Base-by-base conservation (phyloP, 2,888 invertebrate species). In the Flexamia atlantica region DNA sequence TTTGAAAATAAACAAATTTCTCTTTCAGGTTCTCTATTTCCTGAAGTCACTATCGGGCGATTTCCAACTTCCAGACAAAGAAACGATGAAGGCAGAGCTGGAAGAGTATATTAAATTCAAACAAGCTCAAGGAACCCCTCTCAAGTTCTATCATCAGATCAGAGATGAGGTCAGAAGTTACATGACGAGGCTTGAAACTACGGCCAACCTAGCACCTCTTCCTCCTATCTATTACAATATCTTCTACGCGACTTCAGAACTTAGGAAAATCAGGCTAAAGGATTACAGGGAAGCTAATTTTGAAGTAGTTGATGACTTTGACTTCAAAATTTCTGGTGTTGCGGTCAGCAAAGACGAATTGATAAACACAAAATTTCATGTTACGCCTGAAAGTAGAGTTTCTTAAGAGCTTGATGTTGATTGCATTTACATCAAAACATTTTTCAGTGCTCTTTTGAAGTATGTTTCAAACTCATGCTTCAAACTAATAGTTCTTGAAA, bases 71-170 rank as follows among this genome's bases (percentile, higher is more conserved):
- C 96, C 96, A 0, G 88, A 91, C 0, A 90, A 90, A 60, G 91
- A 91, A 32, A 91, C 93, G 87, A 97, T 97, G 97, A 88, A 91
- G 0, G 89, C 88, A 17, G 93, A 94, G 81, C 94, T 93, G 86
- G 90, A 92, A 80, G 87, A 90, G 0, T 95, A 95, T 89, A 93
- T 94, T 88, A 88, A 90, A 64, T 90, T 91, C 17, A 92, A 94
- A 14, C 91, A 93, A 83, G 90, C 91, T 0, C 90, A 92, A 28
- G 97, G 97, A 0, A 93, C 94, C 88, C 92, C 93, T 14, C 93
- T 93, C 86, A 92, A 94, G 25, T 95, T 97, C 89, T 95, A 96
- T 28, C 97, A 97, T 89, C 94, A 95, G 93, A 94, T 97, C 94
- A 96, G 96, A 0, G 93, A 60, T 53, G 86, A 90, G 40, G 93